phyloP scores from a whole-genome alignment of 2,113 vertebrate genomes.

The Neolamprologus sp. region DNA sequence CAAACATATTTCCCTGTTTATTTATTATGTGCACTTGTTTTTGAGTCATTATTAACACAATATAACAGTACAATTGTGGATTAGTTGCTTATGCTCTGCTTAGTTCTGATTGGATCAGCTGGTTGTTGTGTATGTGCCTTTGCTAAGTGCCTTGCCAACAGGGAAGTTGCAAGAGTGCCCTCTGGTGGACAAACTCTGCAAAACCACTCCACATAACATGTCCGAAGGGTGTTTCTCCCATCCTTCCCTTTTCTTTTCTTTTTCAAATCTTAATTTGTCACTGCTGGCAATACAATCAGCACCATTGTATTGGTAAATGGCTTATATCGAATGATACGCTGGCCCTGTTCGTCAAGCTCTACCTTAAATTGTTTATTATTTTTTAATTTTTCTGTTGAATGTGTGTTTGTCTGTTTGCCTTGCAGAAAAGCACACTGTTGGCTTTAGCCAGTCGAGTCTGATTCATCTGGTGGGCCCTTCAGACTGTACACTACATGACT shows the following conservation, averaged over 20 bases:
- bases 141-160: background rate
- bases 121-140: background rate
- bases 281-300: background rate
- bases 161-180: background rate
- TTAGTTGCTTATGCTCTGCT: background rate
- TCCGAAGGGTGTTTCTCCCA: background rate
- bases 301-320: background rate
- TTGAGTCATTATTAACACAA: background rate
- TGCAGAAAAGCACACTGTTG: conserved; percentile 82
- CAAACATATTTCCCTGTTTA: background rate
- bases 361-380: background rate
- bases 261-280: background rate
- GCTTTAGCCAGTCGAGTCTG: conserved; percentile 92
- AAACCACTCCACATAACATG: background rate
- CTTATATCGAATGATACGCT: accelerated
- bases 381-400: background rate
- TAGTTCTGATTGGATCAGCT: background rate
- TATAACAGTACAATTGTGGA: background rate
- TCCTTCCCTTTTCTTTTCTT: background rate
- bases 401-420: background rate
- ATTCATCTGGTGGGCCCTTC: conserved; percentile 92
- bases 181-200: background rate
- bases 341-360: background rate
- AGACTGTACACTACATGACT: conserved; percentile 87
- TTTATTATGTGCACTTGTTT: background rate